These are phyloP conservation scores for Sebastes ruberrimus DNA, from an alignment of 2,797 vertebrate genomes.

Conservation along the genomic window DNA sequence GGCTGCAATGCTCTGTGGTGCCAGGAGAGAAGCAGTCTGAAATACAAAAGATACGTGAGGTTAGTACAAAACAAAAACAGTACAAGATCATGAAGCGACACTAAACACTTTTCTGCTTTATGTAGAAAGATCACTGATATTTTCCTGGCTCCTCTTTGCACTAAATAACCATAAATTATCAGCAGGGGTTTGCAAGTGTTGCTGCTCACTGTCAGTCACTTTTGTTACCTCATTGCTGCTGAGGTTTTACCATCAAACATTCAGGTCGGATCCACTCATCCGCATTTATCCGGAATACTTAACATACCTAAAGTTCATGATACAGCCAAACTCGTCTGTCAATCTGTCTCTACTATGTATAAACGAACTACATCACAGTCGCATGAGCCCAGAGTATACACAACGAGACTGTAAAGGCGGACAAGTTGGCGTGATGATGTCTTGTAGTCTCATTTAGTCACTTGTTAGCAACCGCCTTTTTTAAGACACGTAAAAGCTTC, in stretches of 20 bases:
- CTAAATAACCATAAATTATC: background rate
- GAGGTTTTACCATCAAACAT: background rate
- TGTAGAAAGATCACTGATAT: background rate
- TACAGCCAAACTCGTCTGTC: background rate
- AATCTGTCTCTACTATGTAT: background rate
- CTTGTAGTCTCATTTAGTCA: too few relatives aligned
- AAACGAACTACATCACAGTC: too few relatives aligned
- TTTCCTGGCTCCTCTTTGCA: background rate
- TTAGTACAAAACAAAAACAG: background rate
- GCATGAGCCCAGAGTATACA: too few relatives aligned
- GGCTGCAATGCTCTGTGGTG: conserved; percentile 60
- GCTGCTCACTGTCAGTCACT: background rate
- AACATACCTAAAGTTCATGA: background rate
- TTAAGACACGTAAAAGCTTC: too few relatives aligned
- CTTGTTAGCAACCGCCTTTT: too few relatives aligned
- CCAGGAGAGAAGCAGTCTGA: conserved; percentile 71
- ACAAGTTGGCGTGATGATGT: too few relatives aligned
- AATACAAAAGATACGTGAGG: background rate
- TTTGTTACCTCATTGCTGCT: background rate
- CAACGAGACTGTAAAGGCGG: too few relatives aligned
- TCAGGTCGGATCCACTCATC: background rate
- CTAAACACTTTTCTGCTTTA: background rate
- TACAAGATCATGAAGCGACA: background rate
- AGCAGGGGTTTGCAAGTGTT: background rate
- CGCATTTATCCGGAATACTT: background rate